Conservation (phyloP, 2,888 invertebrate species). For the Phengaris alcon region DNA sequence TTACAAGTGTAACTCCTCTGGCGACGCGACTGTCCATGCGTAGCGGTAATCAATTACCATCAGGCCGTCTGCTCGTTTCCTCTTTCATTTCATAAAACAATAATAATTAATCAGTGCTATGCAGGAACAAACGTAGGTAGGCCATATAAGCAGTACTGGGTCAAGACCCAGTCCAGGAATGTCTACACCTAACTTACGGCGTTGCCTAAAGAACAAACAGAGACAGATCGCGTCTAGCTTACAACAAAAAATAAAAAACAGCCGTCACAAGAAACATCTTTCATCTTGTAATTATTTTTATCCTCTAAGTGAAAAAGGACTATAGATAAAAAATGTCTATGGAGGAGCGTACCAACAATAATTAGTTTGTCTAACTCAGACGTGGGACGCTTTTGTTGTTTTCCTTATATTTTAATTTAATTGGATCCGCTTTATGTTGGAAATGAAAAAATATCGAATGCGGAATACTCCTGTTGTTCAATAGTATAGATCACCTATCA, state of each 20-base stretch:
- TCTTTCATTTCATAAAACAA: too few species aligned
- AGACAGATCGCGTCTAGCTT: slow-evolving; percentile 66
- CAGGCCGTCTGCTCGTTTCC: too few species aligned
- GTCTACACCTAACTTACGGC: slow-evolving; percentile 42
- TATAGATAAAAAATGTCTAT: slow-evolving; percentile 53
- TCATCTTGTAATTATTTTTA: slow-evolving; percentile 79
- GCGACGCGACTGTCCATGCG: too few species aligned
- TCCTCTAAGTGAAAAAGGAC: slow-evolving; percentile 71
- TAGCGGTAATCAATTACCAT: too few species aligned
- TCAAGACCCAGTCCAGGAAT: not conserved
- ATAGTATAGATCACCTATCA: too few species aligned
- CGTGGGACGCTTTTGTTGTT: slow-evolving; percentile 41
- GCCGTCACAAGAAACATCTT: slow-evolving; percentile 52
- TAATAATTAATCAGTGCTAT: too few species aligned
- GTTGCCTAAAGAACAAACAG: slow-evolving; percentile 49
- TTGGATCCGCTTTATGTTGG: slow-evolving; percentile 32
- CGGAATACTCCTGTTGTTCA: not conserved
- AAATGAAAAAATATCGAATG: slow-evolving; percentile 26
- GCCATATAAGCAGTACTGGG: too few species aligned
- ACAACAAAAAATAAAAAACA: slow-evolving; percentile 45
- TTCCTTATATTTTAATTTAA: slow-evolving; percentile 21
- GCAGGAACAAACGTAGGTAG: too few species aligned
- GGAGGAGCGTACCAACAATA: slow-evolving; percentile 44
- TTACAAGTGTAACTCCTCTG: too few species aligned
- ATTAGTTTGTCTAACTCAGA: slow-evolving; percentile 73